Evolutionary conservation across 2,888 invertebrate genomes (phyloP).

Genomic region (Mantis religiosa): DNA sequence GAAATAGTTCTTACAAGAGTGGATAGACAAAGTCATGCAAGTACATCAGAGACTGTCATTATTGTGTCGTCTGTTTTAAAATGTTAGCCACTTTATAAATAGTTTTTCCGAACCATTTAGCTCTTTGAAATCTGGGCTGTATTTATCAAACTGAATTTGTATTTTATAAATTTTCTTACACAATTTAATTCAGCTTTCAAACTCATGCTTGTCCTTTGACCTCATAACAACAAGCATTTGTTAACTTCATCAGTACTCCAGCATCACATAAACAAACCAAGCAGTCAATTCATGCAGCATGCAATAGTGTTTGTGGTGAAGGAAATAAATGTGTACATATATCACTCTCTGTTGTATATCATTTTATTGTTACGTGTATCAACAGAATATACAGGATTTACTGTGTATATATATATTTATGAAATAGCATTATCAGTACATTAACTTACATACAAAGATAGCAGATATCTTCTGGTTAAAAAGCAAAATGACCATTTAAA

Average conservation of each 20-base stretch:
- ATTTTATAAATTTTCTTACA: no score
- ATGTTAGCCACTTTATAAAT: no score
- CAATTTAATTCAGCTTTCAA: no score
- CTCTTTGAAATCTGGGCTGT: no score
- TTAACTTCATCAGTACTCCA: neutral
- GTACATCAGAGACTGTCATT: no score
- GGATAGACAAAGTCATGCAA: no score
- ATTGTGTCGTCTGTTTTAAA: no score
- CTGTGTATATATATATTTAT: neutral
- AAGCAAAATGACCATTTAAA: neutral
- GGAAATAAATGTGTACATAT: neutral
- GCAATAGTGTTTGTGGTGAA: neutral
- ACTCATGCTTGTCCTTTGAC: no score
- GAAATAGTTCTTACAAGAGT: no score
- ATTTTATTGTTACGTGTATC: slow-evolving; percentile 24
- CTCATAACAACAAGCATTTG: no score
- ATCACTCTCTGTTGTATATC: neutral
- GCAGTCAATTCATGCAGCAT: neutral
- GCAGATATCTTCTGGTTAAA: neutral
- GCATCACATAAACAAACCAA: neutral
- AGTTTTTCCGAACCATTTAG: no score
- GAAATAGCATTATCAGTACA: neutral
- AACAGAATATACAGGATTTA: slow-evolving; percentile 30
- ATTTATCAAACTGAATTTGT: no score
- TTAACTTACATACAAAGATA: neutral